Evolutionary conservation across 2,113 vertebrate species (phyloP).

Genomic region (Columba livia): DNA sequence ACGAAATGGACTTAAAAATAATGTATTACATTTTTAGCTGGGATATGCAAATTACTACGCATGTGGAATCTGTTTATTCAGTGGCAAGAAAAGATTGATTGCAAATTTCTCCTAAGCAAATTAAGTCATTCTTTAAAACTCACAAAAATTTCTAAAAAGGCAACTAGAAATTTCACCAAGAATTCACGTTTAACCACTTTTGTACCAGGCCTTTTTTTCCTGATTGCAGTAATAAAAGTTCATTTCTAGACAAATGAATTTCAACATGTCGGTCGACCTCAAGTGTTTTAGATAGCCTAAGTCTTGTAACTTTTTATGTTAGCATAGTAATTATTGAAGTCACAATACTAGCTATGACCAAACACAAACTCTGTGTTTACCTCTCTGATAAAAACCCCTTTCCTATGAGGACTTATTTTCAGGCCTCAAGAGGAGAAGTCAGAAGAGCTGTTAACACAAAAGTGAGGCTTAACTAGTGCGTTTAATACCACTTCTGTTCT

Average conservation of each 20-base stretch:
- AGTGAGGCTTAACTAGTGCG: neutral
- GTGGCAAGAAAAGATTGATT: constrained; percentile 66
- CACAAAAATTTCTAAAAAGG: constrained; percentile 52
- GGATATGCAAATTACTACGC: constrained; percentile 50
- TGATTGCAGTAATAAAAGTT: neutral
- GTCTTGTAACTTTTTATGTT: neutral
- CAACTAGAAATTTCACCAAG: constrained; percentile 47
- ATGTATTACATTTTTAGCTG: constrained; percentile 60
- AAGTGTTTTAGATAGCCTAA: neutral
- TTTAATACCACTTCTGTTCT: neutral
- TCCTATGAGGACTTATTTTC: neutral
- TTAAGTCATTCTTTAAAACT: constrained; percentile 65
- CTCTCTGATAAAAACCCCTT: neutral
- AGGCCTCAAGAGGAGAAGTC: neutral
- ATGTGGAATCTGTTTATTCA: constrained; percentile 65
- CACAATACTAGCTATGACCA: neutral
- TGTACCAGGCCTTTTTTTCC: neutral
- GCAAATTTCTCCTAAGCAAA: constrained; percentile 64
- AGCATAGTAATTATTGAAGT: neutral
- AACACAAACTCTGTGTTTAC: neutral
- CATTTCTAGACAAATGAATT: neutral
- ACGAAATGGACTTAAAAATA: constrained; percentile 62
- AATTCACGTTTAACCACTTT: constrained; percentile 43
- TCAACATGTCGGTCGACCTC: neutral
- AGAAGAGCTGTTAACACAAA: neutral